A percentile compares a stretch with the other conserved stretches of the same genome.
phyloP scores from a whole-genome alignment of 2,888 invertebrate species.

The Halictus ligatus region DNA sequence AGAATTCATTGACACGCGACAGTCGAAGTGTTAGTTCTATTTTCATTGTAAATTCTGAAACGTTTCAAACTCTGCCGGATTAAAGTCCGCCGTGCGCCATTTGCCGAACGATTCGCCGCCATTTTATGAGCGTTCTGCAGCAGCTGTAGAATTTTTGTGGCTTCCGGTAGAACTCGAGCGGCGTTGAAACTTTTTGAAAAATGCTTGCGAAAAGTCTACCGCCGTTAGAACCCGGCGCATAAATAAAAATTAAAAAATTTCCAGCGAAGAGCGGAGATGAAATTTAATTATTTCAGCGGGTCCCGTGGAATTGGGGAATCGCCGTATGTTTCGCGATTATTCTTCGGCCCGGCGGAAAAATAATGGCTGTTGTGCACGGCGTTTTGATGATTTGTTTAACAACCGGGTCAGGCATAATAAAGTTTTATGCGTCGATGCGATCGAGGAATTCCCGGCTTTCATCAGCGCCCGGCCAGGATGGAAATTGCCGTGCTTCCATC shows the following conservation, averaged over 20 bases:
- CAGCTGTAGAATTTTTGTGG: background rate
- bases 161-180: background rate
- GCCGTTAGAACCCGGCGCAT: background rate
- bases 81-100: background rate
- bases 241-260: background rate
- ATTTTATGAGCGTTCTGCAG: background rate
- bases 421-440: slow-evolving; percentile 38
- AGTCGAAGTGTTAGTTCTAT: background rate
- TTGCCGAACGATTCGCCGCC: background rate
- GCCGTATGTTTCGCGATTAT: background rate
- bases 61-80: background rate
- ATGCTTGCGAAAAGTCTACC: background rate
- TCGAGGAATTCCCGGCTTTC: slow-evolving; percentile 48
- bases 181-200: background rate
- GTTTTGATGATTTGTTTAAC: slow-evolving; percentile 33
- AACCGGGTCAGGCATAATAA: slow-evolving; percentile 42
- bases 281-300: background rate
- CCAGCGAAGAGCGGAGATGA: background rate
- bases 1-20: background rate
- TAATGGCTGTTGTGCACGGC: background rate
- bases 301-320: background rate
- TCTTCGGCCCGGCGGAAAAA: background rate
- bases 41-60: background rate
- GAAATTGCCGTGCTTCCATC: slow-evolving; percentile 61
- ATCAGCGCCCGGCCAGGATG: slow-evolving; percentile 24